Evolutionary conservation across 2,888 invertebrate genomes (phyloP).

Genomic region (Cosmia pyralina): DNA sequence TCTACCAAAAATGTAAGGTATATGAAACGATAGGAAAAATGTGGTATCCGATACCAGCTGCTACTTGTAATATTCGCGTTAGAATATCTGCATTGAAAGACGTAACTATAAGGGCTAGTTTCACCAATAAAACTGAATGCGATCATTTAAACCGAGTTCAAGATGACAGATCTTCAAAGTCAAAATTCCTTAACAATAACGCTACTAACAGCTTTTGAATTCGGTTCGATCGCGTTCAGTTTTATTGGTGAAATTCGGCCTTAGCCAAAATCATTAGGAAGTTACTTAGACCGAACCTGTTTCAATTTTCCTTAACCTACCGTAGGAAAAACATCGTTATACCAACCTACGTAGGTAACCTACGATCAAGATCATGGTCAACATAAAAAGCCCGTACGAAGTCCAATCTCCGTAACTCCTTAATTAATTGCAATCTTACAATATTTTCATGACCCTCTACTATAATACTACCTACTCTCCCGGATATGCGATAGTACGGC

Average conservation of each 20-base stretch:
- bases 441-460: slow-evolving; percentile 36
- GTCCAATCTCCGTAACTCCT: not conserved
- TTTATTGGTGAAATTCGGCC: too few species aligned
- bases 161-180: too few species aligned
- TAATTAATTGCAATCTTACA: slow-evolving; percentile 11
- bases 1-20: too few species aligned
- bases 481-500: slow-evolving; percentile 57
- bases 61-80: not conserved
- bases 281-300: not conserved
- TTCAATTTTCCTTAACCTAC: not conserved
- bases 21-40: too few species aligned
- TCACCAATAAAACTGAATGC: too few species aligned
- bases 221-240: too few species aligned
- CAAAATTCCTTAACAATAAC: too few species aligned
- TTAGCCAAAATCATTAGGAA: not conserved
- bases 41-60: too few species aligned
- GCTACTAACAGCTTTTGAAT: too few species aligned
- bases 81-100: not conserved
- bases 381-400: not conserved
- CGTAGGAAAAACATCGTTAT: too few species aligned
- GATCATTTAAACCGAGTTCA: too few species aligned
- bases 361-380: slow-evolving; percentile 7
- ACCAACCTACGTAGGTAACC: not conserved
- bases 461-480: slow-evolving; percentile 28
- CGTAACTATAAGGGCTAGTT: too few species aligned